Percentiles rank a stretch among this genome's conserved stretches.
phyloP scores from a whole-genome alignment of 2,113 vertebrate species.

The Oncorhynchus mykiss region DNA sequence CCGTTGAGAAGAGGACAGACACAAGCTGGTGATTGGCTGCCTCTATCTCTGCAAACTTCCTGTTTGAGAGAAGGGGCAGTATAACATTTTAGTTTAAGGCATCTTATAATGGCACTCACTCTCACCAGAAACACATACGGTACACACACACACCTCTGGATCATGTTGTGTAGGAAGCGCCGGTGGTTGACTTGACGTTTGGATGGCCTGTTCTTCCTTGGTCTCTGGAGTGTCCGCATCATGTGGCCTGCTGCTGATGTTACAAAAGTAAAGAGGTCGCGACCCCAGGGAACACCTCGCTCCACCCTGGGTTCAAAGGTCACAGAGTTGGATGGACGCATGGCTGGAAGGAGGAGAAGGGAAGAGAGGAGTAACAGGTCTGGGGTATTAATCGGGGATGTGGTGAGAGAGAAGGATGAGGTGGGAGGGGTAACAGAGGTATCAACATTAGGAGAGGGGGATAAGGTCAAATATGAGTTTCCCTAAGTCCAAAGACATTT shows the following conservation, averaged over 20 bases:
- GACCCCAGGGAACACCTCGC: slow-evolving; percentile 68
- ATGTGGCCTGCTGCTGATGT: slow-evolving; percentile 82
- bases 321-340: slow-evolving; percentile 59
- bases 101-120: too few species aligned
- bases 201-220: slow-evolving; percentile 74
- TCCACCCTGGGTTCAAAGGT: slow-evolving; percentile 72
- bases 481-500: too few species aligned
- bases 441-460: neutral
- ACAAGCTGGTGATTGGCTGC: slow-evolving; percentile 75
- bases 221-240: slow-evolving; percentile 81
- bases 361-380: neutral
- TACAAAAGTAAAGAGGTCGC: slow-evolving; percentile 81
- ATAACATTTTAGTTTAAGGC: neutral
- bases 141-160: slow-evolving; percentile 72
- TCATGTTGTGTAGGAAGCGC: slow-evolving; percentile 84
- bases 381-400: neutral
- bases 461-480: neutral
- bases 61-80: slow-evolving; percentile 44
- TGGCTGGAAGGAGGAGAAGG: slow-evolving; percentile 43
- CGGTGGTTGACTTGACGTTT: slow-evolving; percentile 83
- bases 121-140: slow-evolving; percentile 9
- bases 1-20: slow-evolving; percentile 62
- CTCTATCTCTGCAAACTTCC: slow-evolving; percentile 80
- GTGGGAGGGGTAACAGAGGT: neutral
- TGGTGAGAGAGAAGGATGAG: slow-evolving; percentile 10